A percentile compares a stretch with the other conserved stretches of the same genome.
These are phyloP conservation scores for Alsophila aescularia DNA, from an alignment of 2,888 invertebrate species.

Conservation along the genomic window DNA sequence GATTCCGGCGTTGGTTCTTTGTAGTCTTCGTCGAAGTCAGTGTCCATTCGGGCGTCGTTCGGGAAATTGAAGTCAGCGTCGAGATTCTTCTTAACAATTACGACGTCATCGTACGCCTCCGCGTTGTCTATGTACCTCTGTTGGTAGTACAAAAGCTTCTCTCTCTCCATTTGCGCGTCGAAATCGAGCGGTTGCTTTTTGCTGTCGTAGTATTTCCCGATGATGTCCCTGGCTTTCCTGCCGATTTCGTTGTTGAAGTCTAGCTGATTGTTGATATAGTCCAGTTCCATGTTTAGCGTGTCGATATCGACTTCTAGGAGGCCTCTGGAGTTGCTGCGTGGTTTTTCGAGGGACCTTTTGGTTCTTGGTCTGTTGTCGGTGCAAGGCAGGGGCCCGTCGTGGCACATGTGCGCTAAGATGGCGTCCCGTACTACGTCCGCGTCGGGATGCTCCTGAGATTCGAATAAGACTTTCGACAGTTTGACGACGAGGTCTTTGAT, in stretches of 20 bases:
- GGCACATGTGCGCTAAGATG: constrained; percentile 93
- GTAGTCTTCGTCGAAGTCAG: constrained; percentile 77
- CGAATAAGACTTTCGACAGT: constrained; percentile 87
- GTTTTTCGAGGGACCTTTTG: constrained; percentile 41
- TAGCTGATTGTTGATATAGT: constrained; percentile 74
- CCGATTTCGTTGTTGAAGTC: constrained; percentile 77
- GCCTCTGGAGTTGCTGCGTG: constrained; percentile 47
- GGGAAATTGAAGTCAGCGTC: constrained; percentile 82
- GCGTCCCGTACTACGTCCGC: constrained; percentile 92
- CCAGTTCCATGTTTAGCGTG: constrained; percentile 72
- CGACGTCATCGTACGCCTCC: constrained; percentile 77
- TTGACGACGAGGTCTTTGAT: constrained; percentile 88
- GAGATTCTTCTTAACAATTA: constrained; percentile 78
- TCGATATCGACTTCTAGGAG: constrained; percentile 72
- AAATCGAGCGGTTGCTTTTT: constrained; percentile 73
- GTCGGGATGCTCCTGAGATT: constrained; percentile 87
- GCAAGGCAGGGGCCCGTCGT: constrained; percentile 92
- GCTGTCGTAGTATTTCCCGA: constrained; percentile 69
- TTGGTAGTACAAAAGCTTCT: constrained; percentile 77
- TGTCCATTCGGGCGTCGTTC: constrained; percentile 73
- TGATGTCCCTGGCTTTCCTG: constrained; percentile 73
- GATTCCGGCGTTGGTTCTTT: constrained; percentile 68
- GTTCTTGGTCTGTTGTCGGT: constrained; percentile 64
- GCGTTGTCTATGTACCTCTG: constrained; percentile 75
- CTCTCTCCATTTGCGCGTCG: constrained; percentile 81